Conservation (phyloP, 2,113 vertebrate species). For the Psittacara wagleri region DNA sequence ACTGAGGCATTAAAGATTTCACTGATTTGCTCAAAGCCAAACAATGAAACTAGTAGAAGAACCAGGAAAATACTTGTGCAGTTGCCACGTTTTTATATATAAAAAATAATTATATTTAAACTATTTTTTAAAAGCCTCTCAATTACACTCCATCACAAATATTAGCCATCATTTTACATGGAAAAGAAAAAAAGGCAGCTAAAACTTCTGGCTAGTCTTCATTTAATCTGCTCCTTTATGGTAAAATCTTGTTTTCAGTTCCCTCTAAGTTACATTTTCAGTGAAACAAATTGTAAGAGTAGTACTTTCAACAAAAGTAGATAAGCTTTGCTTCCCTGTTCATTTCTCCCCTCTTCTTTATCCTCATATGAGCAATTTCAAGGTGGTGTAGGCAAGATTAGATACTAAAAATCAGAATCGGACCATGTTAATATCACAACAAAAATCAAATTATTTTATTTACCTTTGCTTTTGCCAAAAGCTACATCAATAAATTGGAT, state of each 20-base stretch:
- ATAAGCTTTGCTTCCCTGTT: not conserved
- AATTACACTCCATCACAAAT: not conserved
- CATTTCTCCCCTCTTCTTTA: not conserved
- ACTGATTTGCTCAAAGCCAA: not conserved
- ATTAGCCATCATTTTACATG: not conserved
- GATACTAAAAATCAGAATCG: not conserved
- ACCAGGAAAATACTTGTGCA: not conserved
- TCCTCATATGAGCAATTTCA: rapidly evolving
- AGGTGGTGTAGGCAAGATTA: not conserved
- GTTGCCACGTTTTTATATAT: not conserved
- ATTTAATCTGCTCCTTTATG: not conserved
- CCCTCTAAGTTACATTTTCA: not conserved
- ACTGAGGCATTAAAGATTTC: not conserved
- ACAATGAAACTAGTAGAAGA: not conserved
- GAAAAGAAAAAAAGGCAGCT: not conserved
- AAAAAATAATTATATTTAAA: not conserved
- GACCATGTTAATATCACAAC: not conserved
- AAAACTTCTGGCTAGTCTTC: not conserved
- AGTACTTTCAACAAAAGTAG: not conserved
- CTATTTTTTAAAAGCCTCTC: not conserved
- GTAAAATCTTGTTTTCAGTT: not conserved
- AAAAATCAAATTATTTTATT: not conserved
- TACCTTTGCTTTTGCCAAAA: not conserved
- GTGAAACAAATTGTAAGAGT: not conserved
- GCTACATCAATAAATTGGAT: not conserved